Evolutionary conservation across 2,113 vertebrate genomes (phyloP).

Genomic region (Cochlearius cochlearius): DNA sequence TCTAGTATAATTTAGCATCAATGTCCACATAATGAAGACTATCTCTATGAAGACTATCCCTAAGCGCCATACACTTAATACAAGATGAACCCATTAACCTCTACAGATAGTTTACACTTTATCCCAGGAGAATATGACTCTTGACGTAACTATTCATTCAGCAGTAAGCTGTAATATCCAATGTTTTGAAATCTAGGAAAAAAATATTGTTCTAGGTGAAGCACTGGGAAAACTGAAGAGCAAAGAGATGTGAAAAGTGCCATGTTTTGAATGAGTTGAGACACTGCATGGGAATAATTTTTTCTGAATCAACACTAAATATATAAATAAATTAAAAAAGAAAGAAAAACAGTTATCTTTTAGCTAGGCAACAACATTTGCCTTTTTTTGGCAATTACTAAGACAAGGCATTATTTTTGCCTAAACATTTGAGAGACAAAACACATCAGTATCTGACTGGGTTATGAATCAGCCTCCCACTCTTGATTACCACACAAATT

Average conservation of each 20-base stretch:
- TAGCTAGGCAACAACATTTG: neutral
- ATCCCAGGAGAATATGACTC: neutral
- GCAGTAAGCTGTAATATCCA: neutral
- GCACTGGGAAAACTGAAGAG: neutral
- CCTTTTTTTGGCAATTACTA: neutral
- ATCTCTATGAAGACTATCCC: neutral
- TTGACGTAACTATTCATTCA: neutral
- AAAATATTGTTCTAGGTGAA: neutral
- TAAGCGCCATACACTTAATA: neutral
- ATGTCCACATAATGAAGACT: neutral
- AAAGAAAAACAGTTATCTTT: neutral
- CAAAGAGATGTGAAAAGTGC: neutral
- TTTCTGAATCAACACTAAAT: neutral
- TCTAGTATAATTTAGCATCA: neutral
- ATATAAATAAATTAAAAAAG: neutral
- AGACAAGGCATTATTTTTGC: neutral
- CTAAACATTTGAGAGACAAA: neutral
- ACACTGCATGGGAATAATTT: neutral
- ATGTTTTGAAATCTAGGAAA: neutral
- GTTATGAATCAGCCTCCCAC: neutral
- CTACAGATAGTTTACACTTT: neutral
- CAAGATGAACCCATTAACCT: neutral
- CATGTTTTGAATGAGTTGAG: neutral
- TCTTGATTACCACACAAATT: neutral
- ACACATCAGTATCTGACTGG: neutral